phyloP scores from a whole-genome alignment of 2,797 vertebrate genomes.

The Liparis tanakae region DNA sequence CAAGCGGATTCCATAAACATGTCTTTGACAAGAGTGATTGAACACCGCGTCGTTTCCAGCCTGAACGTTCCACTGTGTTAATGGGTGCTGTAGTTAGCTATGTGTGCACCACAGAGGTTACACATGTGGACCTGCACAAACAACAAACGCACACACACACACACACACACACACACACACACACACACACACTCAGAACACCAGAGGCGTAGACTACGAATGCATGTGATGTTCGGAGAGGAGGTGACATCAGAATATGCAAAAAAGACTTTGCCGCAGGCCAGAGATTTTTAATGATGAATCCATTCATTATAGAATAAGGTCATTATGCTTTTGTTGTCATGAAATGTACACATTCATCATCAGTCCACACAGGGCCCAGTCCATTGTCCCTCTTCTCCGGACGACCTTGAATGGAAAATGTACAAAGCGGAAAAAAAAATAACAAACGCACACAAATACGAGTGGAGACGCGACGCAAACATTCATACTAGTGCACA shows the following conservation, averaged over 20 bases:
- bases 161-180: slow-evolving; percentile 10
- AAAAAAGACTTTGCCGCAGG: slow-evolving; percentile 93
- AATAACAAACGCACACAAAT: slow-evolving; percentile 65
- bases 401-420: slow-evolving; percentile 75
- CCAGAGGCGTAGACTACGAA: slow-evolving; percentile 60
- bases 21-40: slow-evolving; percentile 63
- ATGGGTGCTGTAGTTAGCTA: slow-evolving; percentile 38
- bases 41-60: slow-evolving; percentile 33
- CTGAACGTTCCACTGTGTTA: slow-evolving; percentile 51
- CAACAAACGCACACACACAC: slow-evolving; percentile 31
- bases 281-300: slow-evolving; percentile 96
- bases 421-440: slow-evolving; percentile 64
- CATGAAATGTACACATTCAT: slow-evolving; percentile 82
- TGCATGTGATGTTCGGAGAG: slow-evolving; percentile 78
- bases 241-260: slow-evolving; percentile 98
- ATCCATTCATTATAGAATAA: slow-evolving; percentile 86
- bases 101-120: slow-evolving; percentile 43
- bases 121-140: slow-evolving; percentile 37
- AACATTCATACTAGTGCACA: slow-evolving; percentile 50
- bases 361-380: slow-evolving; percentile 74
- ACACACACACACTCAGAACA: slow-evolving; percentile 12
- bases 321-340: slow-evolving; percentile 82
- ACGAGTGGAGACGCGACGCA: slow-evolving; percentile 59
- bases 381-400: slow-evolving; percentile 73
- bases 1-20: slow-evolving; percentile 62